A percentile compares a stretch with the other conserved stretches of the same genome.
Evolutionary conservation across 1,140 invertebrate genomes (phyloP).

Genomic region (Cryptotermes secundus): DNA sequence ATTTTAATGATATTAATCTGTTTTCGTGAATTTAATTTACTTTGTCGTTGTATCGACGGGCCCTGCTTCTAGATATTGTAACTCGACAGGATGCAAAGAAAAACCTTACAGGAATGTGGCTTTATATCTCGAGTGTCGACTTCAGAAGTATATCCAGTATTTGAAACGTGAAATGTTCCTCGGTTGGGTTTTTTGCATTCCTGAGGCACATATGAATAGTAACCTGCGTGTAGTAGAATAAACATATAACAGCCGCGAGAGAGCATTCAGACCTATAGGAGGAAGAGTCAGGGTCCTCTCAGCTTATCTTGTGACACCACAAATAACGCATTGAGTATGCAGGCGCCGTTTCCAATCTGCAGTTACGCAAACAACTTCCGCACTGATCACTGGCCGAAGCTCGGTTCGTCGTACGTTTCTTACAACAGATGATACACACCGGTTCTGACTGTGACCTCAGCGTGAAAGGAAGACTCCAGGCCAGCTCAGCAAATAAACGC

Average conservation of each 20-base stretch:
- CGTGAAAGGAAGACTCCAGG: neutral
- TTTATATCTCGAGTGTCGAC: neutral
- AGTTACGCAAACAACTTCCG: neutral
- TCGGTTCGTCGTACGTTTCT: neutral
- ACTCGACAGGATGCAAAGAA: too few relatives aligned
- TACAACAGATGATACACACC: constrained; percentile 6
- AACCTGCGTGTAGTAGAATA: too few relatives aligned
- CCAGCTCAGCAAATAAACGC: neutral
- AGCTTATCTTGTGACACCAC: neutral
- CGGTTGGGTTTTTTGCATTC: neutral
- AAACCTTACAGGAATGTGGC: too few relatives aligned
- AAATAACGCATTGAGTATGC: constrained; percentile 16
- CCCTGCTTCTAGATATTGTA: too few relatives aligned
- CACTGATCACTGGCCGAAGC: too few relatives aligned
- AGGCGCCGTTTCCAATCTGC: constrained; percentile 13
- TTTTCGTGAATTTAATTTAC: too few relatives aligned
- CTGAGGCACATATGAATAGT: neutral
- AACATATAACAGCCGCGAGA: neutral
- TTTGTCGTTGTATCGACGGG: too few relatives aligned
- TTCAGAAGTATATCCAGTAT: neutral
- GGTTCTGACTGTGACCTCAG: neutral
- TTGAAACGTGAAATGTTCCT: neutral
- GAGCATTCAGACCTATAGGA: neutral
- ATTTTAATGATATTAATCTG: too few relatives aligned
- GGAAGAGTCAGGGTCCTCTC: neutral